Conservation (phyloP, 2,888 invertebrate species). For the Agrenia bidenticulata region DNA sequence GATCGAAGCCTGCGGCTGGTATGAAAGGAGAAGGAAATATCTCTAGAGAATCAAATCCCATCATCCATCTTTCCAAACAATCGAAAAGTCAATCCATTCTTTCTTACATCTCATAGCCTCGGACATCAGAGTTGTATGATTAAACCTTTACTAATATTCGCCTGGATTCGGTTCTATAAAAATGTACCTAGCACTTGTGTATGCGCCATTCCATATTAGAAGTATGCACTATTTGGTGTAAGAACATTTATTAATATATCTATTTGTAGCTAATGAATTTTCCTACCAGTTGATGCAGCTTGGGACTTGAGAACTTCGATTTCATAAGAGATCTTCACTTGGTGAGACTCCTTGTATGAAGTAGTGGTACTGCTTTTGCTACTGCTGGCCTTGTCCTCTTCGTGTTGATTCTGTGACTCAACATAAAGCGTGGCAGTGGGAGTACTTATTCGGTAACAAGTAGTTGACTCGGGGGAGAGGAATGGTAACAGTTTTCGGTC, state of each 20-base stretch:
- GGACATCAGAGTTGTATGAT: no score
- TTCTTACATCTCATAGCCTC: not conserved
- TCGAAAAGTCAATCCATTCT: slow-evolving; percentile 11
- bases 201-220: no score
- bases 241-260: no score
- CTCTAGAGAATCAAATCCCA: slow-evolving; percentile 11
- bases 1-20: slow-evolving; percentile 7
- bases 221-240: no score
- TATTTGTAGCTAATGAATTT: no score
- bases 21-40: not conserved
- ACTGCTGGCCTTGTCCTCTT: not conserved
- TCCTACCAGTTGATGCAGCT: no score
- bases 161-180: no score
- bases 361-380: not conserved
- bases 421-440: slow-evolving; percentile 28
- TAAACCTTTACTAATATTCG: no score
- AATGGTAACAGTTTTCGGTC: slow-evolving; percentile 24
- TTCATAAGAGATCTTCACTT: slow-evolving; percentile 35
- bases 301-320: slow-evolving; percentile 24
- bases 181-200: no score
- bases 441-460: slow-evolving; percentile 27
- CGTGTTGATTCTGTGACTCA: slow-evolving; percentile 17
- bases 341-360: slow-evolving; percentile 7
- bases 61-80: slow-evolving; percentile 15
- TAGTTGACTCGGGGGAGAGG: slow-evolving; percentile 23